phyloP scores from a whole-genome alignment of 2,888 invertebrate genomes.

The Rhogogaster chlorosoma region DNA sequence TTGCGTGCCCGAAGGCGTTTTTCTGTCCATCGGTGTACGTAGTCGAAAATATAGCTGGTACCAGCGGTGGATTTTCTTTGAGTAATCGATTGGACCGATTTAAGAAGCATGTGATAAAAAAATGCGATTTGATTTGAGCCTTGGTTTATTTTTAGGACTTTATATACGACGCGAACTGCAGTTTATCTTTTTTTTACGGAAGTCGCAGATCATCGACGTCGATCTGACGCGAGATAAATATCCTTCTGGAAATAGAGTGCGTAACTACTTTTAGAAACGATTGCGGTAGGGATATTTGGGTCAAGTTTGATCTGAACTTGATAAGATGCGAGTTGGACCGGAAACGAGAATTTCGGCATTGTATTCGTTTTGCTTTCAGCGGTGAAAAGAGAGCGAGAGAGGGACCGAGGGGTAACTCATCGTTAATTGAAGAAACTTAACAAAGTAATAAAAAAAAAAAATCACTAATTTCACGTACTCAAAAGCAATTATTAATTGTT shows the following conservation, averaged over 20 bases:
- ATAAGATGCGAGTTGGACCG: slow-evolving; percentile 1
- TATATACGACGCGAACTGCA: background rate
- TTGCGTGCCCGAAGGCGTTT: slow-evolving; percentile 44
- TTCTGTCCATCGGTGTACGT: slow-evolving; percentile 15
- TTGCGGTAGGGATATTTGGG: slow-evolving; percentile 3
- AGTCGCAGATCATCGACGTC: background rate
- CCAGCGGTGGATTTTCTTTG: background rate
- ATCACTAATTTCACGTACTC: slow-evolving; percentile 4
- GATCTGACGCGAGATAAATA: background rate
- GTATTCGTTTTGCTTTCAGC: background rate
- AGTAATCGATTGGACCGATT: background rate
- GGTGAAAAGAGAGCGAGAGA: background rate
- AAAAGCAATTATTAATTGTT: slow-evolving; percentile 29
- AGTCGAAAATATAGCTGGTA: slow-evolving; percentile 18
- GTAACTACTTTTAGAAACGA: background rate
- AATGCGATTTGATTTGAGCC: background rate
- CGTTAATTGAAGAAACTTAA: slow-evolving; percentile 38
- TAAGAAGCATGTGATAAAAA: background rate
- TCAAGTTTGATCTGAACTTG: slow-evolving; percentile 28
- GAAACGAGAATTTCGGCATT: slow-evolving; percentile 21
- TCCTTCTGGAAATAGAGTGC: background rate
- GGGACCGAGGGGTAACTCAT: background rate
- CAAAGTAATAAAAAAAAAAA: slow-evolving; percentile 24
- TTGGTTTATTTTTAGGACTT: background rate
- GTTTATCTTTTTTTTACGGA: background rate